Base-by-base conservation (phyloP, 2,113 vertebrate genomes). In the Perognathus longimembris region DNA sequence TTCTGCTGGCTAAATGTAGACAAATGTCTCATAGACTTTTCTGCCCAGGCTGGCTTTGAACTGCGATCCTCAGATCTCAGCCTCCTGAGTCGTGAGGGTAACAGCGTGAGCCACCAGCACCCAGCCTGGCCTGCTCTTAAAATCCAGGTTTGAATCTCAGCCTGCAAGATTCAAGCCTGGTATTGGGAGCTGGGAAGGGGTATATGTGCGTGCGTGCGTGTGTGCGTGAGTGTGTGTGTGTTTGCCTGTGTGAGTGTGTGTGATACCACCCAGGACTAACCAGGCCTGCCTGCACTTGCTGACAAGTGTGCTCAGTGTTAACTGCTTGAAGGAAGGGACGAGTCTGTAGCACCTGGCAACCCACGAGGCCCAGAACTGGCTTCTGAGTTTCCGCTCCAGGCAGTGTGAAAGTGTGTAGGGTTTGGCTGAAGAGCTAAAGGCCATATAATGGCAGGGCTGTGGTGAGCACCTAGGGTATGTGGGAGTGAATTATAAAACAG, bases 221-320 rank as follows among this genome's bases (percentile, higher is more conserved):
- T 54, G 50, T 74, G 14, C 64, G 2, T 50, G 42, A 14, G n/a
- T 8, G 6, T 42, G 34, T 36, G 12, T 61, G 50, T 54, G 50
- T 54, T 9, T 7, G 8, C 17, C 2, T 10, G 66, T 6, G 9
- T 24, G 28, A 6, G 28, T 78, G 5, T 34, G n/a, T n/a, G 2
- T 57, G 67, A 17, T 5, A 12, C 40, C 3, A 50, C 6, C 18
- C 32, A 26, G 9, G 34, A 15, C 66, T 34, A 71, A 9, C 30
- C 50, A 18, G 28, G 30, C 12, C 38, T 8, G 12, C 5, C 34
- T 78, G 22, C 0, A 0, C 17, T 10, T 63, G 40, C 38, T 22
- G 21, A 54, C 21, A 61, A 21, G 50, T 11, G 50, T 45, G 2
- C 10, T 54, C 50, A 12, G 17, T 15, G 2, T 32, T 5, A 70